Base-by-base conservation (phyloP, 2,797 vertebrate genomes). In the Euphonia xanthogaster region DNA sequence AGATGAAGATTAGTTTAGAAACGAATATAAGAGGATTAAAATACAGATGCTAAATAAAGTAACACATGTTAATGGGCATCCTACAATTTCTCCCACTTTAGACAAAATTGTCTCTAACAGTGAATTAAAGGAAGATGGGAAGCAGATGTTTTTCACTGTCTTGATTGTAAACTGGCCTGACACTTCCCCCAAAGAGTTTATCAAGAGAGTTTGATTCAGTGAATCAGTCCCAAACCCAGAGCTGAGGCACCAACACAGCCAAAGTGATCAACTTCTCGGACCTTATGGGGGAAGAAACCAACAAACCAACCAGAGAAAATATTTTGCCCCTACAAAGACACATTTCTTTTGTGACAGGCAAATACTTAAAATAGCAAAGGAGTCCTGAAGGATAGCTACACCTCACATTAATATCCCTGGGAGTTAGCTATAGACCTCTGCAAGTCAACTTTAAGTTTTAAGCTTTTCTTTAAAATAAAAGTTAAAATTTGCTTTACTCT, bases 1-100 rank as follows among this genome's bases (percentile, higher is more conserved):
- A 93, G 75, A 93, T 62, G 70, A 91, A 91, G 87, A 96, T 88
- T 58, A 87, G 73, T 91, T 94, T 91, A 88, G 94, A 94, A 94
- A 81, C 47, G 94, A 95, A 90, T 76, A 57, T 75, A 83, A 95
- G 51, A 89, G 63, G 53, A 90, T 60, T 91, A 76, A 95, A 95
- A 93, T 66, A 70, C 33, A 88, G 44, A 66, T 42, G 74, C 92
- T 92, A 93, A 93, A 95, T 92, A 81, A 87, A 94, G 95, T n/a
- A 92, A 70, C 2, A 2, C 33, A 81, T 86, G 76, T 82, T 94
- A 95, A 95, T 93, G 55, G 83, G n/a, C 58, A 86, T 70, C 71
- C 40, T 96, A 90, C 85, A 86, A 72, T 94, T 95, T 97, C 57
- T 94, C 66, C 81, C 62, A 58, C 40, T 97, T 94, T 78, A 68